Base-by-base conservation (phyloP, 2,888 invertebrate genomes). In the Lithophane socia region DNA sequence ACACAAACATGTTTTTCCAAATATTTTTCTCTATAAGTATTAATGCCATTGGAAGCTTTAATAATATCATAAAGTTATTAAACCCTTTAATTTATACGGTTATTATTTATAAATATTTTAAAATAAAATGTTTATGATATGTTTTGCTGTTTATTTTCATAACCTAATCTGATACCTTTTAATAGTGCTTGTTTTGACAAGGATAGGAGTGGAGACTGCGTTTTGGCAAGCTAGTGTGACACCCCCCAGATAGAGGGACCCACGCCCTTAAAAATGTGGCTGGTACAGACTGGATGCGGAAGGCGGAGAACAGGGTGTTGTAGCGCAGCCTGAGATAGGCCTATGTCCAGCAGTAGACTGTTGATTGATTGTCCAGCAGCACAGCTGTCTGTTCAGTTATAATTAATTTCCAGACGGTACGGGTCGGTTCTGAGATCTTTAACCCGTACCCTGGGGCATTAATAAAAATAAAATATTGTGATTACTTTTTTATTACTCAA, bases 21-120 rank as follows among this genome's bases (percentile, higher is more conserved):
- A 81, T 76, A 84, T 81, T 24, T 75, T 71, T 77, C 47, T 69
- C 73, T 72, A 42, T 84, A 76, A 80, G 81, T 73, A 63, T 65
- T 72, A 81, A 80, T 72, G 83, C 83, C 83, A 84, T 84, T 85
- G 58, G 65, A 85, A 84, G 85, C 83, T 84, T 84, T 84, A 83
- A 85, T 49, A 66, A 54, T 72, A 72, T 72, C 12, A 24, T 69
- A 72, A 72, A 81, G n/a, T 74, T 63, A 69, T 58, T 37, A 42
- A 56, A 64, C 18, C 16, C 24, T 47, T 13, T 73, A 21, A 73
- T 65, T 71, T 83, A 66, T 56, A 63, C 24, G 69, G 24, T 73
- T 60, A 63, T 67, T 71, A 70, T 82, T 75, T 85, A 70, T 70
- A 77, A 73, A 79, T 65, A 18, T 54, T 56, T 64, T 71, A 3